These are phyloP conservation scores for Drosophila borborema DNA, from an alignment of 2,888 invertebrate genomes.

Conservation along the genomic window DNA sequence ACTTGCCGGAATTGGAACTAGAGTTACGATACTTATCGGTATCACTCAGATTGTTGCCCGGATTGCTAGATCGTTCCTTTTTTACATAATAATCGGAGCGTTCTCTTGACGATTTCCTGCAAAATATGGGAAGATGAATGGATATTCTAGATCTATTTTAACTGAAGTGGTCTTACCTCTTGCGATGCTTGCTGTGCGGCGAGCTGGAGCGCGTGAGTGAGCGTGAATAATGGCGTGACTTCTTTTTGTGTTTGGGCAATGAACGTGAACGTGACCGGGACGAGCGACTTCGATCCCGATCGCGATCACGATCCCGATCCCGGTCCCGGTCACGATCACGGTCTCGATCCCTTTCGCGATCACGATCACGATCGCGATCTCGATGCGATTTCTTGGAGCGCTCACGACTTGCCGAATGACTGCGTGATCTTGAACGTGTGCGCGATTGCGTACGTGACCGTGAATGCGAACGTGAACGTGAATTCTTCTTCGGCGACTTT, in stretches of 20 bases:
- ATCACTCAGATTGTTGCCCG: constrained; percentile 60
- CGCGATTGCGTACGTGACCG: constrained; percentile 79
- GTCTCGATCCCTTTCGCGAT: constrained; percentile 45
- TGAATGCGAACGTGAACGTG: constrained; percentile 82
- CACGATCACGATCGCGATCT: constrained; percentile 40
- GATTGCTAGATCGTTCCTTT: constrained; percentile 70
- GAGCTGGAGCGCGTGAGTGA: constrained; percentile 84
- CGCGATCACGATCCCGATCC: constrained; percentile 40
- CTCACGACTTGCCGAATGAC: constrained; percentile 66
- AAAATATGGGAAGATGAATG: not conserved
- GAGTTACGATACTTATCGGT: constrained; percentile 81
- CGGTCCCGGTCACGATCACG: constrained; percentile 48
- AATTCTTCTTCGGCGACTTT: constrained; percentile 81
- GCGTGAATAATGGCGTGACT: constrained; percentile 84
- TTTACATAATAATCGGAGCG: constrained; percentile 82
- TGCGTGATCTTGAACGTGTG: constrained; percentile 78
- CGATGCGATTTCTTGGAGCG: constrained; percentile 79
- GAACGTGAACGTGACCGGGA: constrained; percentile 81
- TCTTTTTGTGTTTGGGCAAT: constrained; percentile 82
- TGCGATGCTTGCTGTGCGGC: constrained; percentile 84
- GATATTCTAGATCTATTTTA: not conserved
- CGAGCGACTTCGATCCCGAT: constrained; percentile 66
- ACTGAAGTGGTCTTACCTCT: constrained; percentile 70
- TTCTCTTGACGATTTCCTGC: constrained; percentile 75
- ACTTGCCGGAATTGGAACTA: constrained; percentile 74